These are phyloP conservation scores for Stenodera caucasica DNA, from an alignment of 2,888 invertebrate genomes.

Conservation along the genomic window DNA sequence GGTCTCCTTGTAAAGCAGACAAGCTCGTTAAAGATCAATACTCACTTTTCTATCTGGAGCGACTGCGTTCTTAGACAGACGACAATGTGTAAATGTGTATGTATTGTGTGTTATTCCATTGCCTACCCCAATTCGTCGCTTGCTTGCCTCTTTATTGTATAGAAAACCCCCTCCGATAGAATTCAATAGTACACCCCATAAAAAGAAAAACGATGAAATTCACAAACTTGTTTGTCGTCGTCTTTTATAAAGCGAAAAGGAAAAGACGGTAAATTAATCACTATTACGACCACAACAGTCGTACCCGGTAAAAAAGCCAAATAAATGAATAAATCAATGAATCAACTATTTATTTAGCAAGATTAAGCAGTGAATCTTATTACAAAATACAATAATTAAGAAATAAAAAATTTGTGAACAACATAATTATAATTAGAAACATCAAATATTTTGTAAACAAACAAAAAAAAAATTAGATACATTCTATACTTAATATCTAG, in stretches of 20 bases:
- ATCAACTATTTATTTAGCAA: no score
- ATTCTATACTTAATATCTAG: neutral
- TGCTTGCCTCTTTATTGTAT: neutral
- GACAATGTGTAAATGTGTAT: neutral
- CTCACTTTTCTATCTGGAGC: constrained; percentile 14
- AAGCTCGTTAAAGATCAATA: constrained; percentile 25
- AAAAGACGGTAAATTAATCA: neutral
- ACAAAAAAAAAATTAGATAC: neutral
- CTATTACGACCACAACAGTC: neutral
- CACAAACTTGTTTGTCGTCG: neutral
- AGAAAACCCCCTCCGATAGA: neutral
- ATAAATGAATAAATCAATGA: no score
- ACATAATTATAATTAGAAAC: no score
- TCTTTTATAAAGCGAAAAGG: neutral
- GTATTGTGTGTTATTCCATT: constrained; percentile 13
- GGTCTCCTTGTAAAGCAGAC: constrained; percentile 26
- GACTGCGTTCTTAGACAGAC: constrained; percentile 27
- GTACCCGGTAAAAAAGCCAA: neutral
- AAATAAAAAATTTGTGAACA: no score
- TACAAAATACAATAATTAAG: no score
- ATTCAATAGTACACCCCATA: constrained; percentile 5
- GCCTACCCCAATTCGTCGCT: constrained; percentile 21
- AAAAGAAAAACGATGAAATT: neutral
- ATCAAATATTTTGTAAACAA: no score
- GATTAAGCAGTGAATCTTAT: no score